These are phyloP conservation scores for Riptortus pedestris DNA, from an alignment of 1,140 invertebrate genomes.

Conservation along the genomic window DNA sequence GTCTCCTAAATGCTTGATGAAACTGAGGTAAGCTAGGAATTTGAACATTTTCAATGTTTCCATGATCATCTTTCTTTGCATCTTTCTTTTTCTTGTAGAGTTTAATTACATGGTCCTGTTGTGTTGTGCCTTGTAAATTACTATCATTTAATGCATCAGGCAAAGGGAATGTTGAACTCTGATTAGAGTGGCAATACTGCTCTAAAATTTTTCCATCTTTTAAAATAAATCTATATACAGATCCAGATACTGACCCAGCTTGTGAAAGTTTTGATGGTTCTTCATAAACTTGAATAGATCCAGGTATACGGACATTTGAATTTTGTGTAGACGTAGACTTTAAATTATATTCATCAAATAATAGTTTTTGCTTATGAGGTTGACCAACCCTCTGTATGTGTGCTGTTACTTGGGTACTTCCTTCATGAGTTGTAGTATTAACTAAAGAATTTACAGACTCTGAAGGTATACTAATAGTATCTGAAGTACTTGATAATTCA, in stretches of 20 bases:
- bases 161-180: background rate
- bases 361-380: slow-evolving; percentile 31
- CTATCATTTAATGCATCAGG: background rate
- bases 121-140: background rate
- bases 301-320: slow-evolving; percentile 4
- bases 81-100: slow-evolving; percentile 22
- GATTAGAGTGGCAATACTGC: slow-evolving; percentile 22
- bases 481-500: slow-evolving; percentile 1
- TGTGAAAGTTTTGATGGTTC: background rate
- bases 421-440: slow-evolving; percentile 15
- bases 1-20: slow-evolving; percentile 66
- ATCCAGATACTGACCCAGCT: background rate
- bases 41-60: slow-evolving; percentile 24
- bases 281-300: slow-evolving; percentile 9
- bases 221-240: slow-evolving; percentile 24
- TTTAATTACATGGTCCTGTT: slow-evolving; percentile 23
- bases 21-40: slow-evolving; percentile 53
- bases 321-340: background rate
- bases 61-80: slow-evolving; percentile 25
- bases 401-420: slow-evolving; percentile 34
- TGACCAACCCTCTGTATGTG: slow-evolving; percentile 40
- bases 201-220: slow-evolving; percentile 24
- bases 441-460: background rate
- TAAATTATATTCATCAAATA: background rate
- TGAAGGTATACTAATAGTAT: slow-evolving; percentile 11